These are phyloP conservation scores for Borostomias antarcticus DNA, from an alignment of 2,797 vertebrate species.

Conservation along the genomic window DNA sequence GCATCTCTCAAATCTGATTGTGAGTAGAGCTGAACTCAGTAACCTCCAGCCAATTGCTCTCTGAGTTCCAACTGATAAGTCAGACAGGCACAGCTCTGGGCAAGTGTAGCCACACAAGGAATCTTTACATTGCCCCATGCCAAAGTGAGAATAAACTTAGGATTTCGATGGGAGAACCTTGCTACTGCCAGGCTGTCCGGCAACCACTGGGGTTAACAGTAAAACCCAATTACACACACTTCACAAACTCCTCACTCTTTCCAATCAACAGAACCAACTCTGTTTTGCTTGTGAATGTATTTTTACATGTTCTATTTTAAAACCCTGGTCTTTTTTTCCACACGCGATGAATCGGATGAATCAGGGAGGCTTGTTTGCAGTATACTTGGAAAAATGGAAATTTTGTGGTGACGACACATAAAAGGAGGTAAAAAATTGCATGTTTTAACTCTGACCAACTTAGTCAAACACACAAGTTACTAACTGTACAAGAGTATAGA, in stretches of 20 bases:
- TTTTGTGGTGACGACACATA: slow-evolving; percentile 60
- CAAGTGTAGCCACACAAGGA: slow-evolving; percentile 63
- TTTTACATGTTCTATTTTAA: slow-evolving; percentile 83
- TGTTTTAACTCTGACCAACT: slow-evolving; percentile 32
- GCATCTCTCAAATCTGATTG: slow-evolving; percentile 31
- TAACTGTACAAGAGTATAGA: slow-evolving; percentile 11
- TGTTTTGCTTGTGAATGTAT: slow-evolving; percentile 78
- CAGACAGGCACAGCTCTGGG: slow-evolving; percentile 50
- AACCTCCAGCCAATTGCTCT: slow-evolving; percentile 39
- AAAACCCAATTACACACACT: slow-evolving; percentile 76
- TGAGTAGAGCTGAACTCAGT: slow-evolving; percentile 38
- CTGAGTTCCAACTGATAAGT: slow-evolving; percentile 49
- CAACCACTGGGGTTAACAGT: slow-evolving; percentile 70
- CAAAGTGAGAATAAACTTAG: slow-evolving; percentile 63
- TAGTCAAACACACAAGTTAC: slow-evolving; percentile 33
- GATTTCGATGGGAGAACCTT: slow-evolving; percentile 66
- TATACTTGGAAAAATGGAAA: slow-evolving; percentile 69
- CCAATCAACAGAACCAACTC: slow-evolving; percentile 80
- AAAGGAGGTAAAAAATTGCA: slow-evolving; percentile 41
- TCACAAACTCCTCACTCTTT: slow-evolving; percentile 83
- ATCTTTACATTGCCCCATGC: slow-evolving; percentile 57
- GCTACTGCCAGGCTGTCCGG: slow-evolving; percentile 65
- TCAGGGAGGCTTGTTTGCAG: slow-evolving; percentile 64
- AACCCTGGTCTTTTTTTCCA: slow-evolving; percentile 63
- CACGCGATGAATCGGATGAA: slow-evolving; percentile 73